These are phyloP conservation scores for Buphagus erythrorhynchus DNA, from an alignment of 2,797 vertebrate genomes.

Conservation along the genomic window DNA sequence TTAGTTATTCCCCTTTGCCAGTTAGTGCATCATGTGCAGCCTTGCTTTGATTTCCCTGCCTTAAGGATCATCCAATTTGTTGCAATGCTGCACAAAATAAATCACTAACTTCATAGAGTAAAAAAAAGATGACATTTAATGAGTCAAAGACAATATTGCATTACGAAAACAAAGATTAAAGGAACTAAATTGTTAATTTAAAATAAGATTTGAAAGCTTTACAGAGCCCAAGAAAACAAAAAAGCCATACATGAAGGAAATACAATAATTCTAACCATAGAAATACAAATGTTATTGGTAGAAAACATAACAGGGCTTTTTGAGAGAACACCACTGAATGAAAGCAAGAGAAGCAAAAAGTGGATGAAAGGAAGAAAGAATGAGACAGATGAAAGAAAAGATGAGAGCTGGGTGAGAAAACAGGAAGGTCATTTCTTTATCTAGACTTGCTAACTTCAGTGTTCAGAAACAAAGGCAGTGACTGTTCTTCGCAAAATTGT, in stretches of 20 bases:
- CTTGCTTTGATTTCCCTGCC: constrained; percentile 21
- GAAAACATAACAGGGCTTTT: constrained; percentile 7
- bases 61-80: constrained; percentile 38
- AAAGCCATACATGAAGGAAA: constrained; percentile 12
- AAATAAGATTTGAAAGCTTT: constrained; percentile 33
- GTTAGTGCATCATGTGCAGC: background rate
- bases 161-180: constrained; percentile 40
- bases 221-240: background rate
- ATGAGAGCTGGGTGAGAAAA: constrained; percentile 30
- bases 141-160: constrained; percentile 31
- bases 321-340: constrained; percentile 6
- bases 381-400: constrained; percentile 38
- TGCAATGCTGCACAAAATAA: constrained; percentile 54
- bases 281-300: constrained; percentile 27
- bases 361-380: constrained; percentile 54
- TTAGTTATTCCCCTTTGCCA: background rate
- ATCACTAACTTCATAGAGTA: constrained; percentile 17
- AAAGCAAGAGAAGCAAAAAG: constrained; percentile 23
- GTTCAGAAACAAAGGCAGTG: constrained; percentile 40
- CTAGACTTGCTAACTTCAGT: constrained; percentile 19
- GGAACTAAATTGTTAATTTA: background rate
- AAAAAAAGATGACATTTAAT: constrained; percentile 15
- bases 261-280: background rate
- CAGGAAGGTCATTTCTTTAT: constrained; percentile 51
- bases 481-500: constrained; percentile 22